Conservation (phyloP, 2,888 invertebrate genomes). For the Oegoconia quadripuncta region DNA sequence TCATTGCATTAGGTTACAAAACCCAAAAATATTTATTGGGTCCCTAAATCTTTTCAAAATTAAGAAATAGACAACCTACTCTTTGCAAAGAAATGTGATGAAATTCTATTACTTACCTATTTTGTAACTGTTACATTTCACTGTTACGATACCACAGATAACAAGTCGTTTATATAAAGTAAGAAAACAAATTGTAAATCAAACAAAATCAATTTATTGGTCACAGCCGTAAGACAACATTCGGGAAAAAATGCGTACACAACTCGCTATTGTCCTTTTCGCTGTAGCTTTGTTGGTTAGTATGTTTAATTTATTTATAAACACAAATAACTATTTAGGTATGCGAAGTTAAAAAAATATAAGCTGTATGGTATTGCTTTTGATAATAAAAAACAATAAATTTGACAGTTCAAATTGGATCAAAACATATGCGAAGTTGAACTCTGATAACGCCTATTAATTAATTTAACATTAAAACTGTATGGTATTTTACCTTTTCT, state of each 20-base stretch:
- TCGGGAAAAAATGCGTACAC: conserved; percentile 26
- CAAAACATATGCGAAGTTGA: conserved; percentile 8
- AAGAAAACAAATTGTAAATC: conserved; percentile 1
- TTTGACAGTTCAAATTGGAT: no score
- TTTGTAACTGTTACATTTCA: conserved; percentile 1
- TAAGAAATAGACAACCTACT: no score
- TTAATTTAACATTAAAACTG: no score
- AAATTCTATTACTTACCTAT: neutral
- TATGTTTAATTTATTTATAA: conserved; percentile 19
- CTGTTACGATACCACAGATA: conserved; percentile 1
- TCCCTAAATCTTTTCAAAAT: no score
- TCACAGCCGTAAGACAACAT: neutral
- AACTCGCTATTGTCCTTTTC: conserved; percentile 20
- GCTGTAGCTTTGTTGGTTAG: conserved; percentile 34
- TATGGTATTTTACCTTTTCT: no score
- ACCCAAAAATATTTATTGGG: no score
- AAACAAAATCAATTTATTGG: neutral
- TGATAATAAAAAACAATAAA: no score
- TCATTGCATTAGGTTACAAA: no score
- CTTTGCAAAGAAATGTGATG: no score
- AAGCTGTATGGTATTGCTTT: no score
- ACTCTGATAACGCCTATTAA: neutral
- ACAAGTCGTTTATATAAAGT: conserved; percentile 7
- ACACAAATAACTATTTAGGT: neutral
- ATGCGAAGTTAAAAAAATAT: no score